phyloP scores from a whole-genome alignment of 2,888 invertebrate species.

The Melitaea athalia region DNA sequence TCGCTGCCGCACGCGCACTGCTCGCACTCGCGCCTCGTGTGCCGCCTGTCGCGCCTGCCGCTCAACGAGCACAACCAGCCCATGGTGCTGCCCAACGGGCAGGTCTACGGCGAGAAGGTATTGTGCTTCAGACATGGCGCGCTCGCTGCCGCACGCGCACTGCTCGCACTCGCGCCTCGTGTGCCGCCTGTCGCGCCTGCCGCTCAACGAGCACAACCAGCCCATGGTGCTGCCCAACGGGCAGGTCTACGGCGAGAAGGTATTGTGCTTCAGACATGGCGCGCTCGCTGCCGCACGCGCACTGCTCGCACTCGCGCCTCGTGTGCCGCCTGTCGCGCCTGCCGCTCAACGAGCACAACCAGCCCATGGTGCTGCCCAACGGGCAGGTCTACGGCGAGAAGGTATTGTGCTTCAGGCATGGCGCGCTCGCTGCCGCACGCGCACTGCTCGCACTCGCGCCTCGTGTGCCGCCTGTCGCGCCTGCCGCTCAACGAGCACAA shows the following conservation, averaged over 20 bases:
- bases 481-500: conserved; percentile 98
- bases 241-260: conserved; percentile 96
- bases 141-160: conserved; percentile 96
- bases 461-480: conserved; percentile 95
- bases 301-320: conserved; percentile 82
- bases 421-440: conserved; percentile 94
- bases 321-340: conserved; percentile 95
- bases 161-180: conserved; percentile 83
- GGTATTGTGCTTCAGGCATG: conserved; percentile 79
- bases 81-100: conserved; percentile 99
- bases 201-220: conserved; percentile 98
- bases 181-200: conserved; percentile 93
- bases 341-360: conserved; percentile 98
- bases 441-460: conserved; percentile 82
- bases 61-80: conserved; percentile 99
- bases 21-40: conserved; percentile 85
- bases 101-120: conserved; percentile 96
- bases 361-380: conserved; percentile 99
- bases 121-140: conserved; percentile 67
- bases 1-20: conserved; percentile 95
- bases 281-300: conserved; percentile 95
- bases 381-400: conserved; percentile 98
- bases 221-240: conserved; percentile 99
- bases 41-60: conserved; percentile 93
- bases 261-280: conserved; percentile 67